Percentiles rank a stretch among this genome's conserved stretches.
phyloP scores from a whole-genome alignment of 2,888 invertebrate species.

The Theretra japonica region DNA sequence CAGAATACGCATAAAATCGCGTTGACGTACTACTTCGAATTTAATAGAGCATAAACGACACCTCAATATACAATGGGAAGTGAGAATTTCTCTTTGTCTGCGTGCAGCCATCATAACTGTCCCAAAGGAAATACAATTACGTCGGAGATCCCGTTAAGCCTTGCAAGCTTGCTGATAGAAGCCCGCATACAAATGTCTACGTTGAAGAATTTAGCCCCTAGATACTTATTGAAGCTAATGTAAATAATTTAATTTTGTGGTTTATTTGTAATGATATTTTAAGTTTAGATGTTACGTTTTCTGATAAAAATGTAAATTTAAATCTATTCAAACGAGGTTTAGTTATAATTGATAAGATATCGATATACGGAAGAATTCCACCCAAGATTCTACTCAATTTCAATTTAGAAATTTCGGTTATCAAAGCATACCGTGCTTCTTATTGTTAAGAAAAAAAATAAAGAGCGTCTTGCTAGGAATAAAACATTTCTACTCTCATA shows the following conservation, averaged over 20 bases:
- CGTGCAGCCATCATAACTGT: constrained; percentile 67
- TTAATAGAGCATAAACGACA: constrained; percentile 20
- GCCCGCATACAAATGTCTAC: constrained; percentile 28
- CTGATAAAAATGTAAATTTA: too few relatives aligned
- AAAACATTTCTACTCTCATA: too few relatives aligned
- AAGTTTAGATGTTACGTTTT: not conserved
- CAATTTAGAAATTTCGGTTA: too few relatives aligned
- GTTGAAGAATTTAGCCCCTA: constrained; percentile 19
- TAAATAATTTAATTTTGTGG: not conserved
- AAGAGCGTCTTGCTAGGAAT: too few relatives aligned
- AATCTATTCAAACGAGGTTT: too few relatives aligned
- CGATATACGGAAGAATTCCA: too few relatives aligned
- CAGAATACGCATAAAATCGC: not conserved
- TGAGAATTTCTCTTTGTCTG: constrained; percentile 64
- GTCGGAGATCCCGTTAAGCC: constrained; percentile 65
- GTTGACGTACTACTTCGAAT: not conserved
- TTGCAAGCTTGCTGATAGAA: constrained; percentile 26
- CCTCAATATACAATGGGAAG: constrained; percentile 62
- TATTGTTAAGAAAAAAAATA: too few relatives aligned
- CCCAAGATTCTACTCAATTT: too few relatives aligned
- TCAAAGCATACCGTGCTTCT: too few relatives aligned
- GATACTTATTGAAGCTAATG: constrained; percentile 5
- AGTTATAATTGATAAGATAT: too few relatives aligned
- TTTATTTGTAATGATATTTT: not conserved
- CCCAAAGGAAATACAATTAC: constrained; percentile 72